These are phyloP conservation scores for Drosophila nigritarsus DNA, from an alignment of 2,888 invertebrate genomes.

Conservation along the genomic window DNA sequence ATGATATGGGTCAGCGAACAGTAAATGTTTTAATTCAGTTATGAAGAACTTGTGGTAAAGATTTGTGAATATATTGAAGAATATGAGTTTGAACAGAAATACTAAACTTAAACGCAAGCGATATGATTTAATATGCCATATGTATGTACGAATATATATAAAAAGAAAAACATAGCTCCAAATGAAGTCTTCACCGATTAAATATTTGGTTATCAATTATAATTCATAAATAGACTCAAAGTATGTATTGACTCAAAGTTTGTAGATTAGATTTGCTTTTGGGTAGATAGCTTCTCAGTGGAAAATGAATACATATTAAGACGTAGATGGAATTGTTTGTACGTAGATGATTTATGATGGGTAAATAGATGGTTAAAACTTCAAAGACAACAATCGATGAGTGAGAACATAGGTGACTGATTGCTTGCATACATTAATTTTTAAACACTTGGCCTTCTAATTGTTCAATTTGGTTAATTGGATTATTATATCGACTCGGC, in stretches of 20 bases:
- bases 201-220: constrained; percentile 9
- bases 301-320: constrained; percentile 12
- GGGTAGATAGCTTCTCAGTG: not conserved
- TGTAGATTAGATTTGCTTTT: constrained; percentile 9
- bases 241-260: constrained; percentile 16
- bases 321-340: constrained; percentile 17
- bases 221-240: constrained; percentile 15
- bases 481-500: constrained; percentile 32
- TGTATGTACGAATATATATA: constrained; percentile 9
- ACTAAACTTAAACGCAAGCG: constrained; percentile 26
- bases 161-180: constrained; percentile 20
- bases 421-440: constrained; percentile 52
- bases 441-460: constrained; percentile 33
- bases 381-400: constrained; percentile 79
- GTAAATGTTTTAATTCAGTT: not conserved
- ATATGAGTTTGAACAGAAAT: constrained; percentile 12
- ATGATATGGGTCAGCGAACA: not conserved
- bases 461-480: constrained; percentile 30
- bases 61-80: constrained; percentile 1
- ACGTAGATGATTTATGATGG: constrained; percentile 47
- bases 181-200: constrained; percentile 61
- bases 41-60: not conserved
- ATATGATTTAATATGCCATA: constrained; percentile 9
- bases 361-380: constrained; percentile 74
- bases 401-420: constrained; percentile 74